Percentiles rank a stretch among this genome's conserved stretches.
Conservation (phyloP, 2,113 vertebrate species). For the Cheilinus undulatus region DNA sequence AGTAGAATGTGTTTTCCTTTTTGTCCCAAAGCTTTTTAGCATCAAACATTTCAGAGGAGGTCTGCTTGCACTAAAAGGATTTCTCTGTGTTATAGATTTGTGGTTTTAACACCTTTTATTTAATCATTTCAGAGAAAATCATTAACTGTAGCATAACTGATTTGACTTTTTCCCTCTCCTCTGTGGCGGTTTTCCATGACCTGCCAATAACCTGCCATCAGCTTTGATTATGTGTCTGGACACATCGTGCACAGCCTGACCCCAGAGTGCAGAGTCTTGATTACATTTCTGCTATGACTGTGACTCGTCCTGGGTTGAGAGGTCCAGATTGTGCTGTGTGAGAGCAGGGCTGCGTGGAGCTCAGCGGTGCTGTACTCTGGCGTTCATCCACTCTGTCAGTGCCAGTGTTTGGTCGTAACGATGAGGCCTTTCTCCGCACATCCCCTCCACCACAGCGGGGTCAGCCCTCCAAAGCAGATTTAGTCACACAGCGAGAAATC, state of each 20-base stretch:
- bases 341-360: constrained; percentile 21
- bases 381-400: constrained; percentile 47
- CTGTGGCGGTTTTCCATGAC: not conserved
- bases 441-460: constrained; percentile 36
- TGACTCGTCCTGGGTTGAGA: not conserved
- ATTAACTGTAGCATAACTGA: not conserved
- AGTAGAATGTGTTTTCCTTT: not conserved
- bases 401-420: constrained; percentile 44
- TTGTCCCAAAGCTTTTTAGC: not conserved
- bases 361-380: constrained; percentile 56
- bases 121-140: not conserved
- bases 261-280: not conserved
- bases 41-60: not conserved
- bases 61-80: not conserved
- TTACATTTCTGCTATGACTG: not conserved
- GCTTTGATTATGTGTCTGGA: not conserved
- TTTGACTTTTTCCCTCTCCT: not conserved
- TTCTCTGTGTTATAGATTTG: not conserved
- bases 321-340: constrained; percentile 40
- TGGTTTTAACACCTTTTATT: not conserved
- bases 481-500: constrained; percentile 36
- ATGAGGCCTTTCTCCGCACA: constrained; percentile 33
- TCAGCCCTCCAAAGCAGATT: constrained; percentile 45
- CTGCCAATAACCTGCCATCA: not conserved
- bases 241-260: not conserved